phyloP scores from a whole-genome alignment of 2,888 invertebrate genomes.

The Syrista parreyssii region DNA sequence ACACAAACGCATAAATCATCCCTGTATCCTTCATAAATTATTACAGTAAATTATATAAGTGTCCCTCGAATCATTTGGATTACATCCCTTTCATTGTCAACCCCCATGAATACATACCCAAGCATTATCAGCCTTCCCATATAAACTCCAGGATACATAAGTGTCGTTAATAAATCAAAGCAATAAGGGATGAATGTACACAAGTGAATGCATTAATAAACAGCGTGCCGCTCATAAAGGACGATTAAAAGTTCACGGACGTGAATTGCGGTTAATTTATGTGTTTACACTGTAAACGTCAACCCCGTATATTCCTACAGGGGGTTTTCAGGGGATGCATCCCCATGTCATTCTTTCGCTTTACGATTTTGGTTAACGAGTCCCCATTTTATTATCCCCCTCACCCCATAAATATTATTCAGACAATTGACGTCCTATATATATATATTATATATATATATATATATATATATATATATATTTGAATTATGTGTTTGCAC shows the following conservation, averaged over 20 bases:
- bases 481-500: not conserved
- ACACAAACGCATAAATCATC: not conserved
- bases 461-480: too few species aligned
- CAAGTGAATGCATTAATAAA: constrained; percentile 51
- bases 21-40: not conserved
- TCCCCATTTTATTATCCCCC: not conserved
- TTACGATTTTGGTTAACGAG: not conserved
- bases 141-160: constrained; percentile 39
- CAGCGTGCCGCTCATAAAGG: constrained; percentile 42
- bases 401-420: constrained; percentile 31
- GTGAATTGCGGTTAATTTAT: constrained; percentile 48
- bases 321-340: not conserved
- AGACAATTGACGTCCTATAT: constrained; percentile 25
- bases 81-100: constrained; percentile 14
- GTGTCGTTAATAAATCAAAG: constrained; percentile 15
- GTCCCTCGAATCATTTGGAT: not conserved
- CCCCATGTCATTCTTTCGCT: not conserved
- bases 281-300: constrained; percentile 26
- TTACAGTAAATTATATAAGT: not conserved
- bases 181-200: constrained; percentile 7
- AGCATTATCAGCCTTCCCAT: constrained; percentile 37
- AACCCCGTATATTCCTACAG: constrained; percentile 14
- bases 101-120: constrained; percentile 38
- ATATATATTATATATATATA: too few species aligned
- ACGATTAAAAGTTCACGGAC: constrained; percentile 43